Conservation (phyloP, 2,888 invertebrate species). For the Drosophila histrio region DNA sequence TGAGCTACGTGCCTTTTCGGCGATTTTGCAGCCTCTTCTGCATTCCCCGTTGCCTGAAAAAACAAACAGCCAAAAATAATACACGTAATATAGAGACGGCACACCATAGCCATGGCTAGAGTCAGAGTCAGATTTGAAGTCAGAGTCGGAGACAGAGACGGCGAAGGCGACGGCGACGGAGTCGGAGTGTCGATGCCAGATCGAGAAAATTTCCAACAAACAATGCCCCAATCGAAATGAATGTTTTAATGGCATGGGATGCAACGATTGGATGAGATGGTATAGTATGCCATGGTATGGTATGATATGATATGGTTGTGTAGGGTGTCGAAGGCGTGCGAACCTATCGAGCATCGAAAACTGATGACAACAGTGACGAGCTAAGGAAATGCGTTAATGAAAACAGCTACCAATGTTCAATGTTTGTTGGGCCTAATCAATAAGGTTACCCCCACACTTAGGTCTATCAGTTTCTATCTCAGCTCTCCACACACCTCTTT, state of each 20-base stretch:
- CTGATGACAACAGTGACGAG: conserved; percentile 20
- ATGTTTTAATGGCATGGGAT: conserved; percentile 5
- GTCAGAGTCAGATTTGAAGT: neutral
- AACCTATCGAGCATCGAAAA: conserved; percentile 18
- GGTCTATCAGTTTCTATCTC: neutral
- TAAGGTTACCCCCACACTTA: neutral
- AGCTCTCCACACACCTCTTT: neutral
- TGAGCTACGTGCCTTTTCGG: conserved; percentile 76
- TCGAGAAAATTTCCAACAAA: conserved; percentile 42
- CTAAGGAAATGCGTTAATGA: conserved; percentile 31
- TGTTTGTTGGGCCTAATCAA: conserved; percentile 41
- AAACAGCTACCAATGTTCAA: conserved; percentile 15
- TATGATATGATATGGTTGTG: neutral
- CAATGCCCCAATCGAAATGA: conserved; percentile 43
- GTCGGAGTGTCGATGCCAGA: neutral
- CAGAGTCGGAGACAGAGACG: conserved; percentile 28
- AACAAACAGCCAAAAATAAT: conserved; percentile 64
- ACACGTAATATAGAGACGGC: conserved; percentile 47
- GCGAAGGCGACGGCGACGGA: neutral
- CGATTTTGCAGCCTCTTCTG: conserved; percentile 71
- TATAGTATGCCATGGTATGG: neutral
- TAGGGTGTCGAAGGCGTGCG: conserved; percentile 24
- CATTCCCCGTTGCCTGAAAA: conserved; percentile 33
- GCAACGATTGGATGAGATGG: conserved; percentile 4
- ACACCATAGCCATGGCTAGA: neutral